phyloP scores from a whole-genome alignment of 2,113 vertebrate genomes.

The Serilophus lunatus region DNA sequence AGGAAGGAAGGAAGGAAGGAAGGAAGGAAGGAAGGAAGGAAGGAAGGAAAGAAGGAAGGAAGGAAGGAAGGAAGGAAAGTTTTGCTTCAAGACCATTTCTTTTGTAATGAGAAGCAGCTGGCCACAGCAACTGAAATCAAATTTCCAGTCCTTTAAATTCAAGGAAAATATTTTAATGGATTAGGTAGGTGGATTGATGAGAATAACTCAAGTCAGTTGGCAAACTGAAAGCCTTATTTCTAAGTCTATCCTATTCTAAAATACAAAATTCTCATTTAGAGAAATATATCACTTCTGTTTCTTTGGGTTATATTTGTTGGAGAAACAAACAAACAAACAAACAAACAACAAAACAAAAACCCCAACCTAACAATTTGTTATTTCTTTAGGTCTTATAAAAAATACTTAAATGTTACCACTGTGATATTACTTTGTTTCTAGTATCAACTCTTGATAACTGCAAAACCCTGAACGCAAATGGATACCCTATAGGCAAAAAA shows the following conservation, averaged over 20 bases:
- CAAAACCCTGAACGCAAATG: not conserved
- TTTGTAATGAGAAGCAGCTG: not conserved
- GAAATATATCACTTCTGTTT: not conserved
- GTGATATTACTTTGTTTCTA: not conserved
- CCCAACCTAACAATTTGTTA: not conserved
- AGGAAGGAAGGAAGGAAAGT: not conserved
- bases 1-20: too few relatives aligned
- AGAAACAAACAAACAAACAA: not conserved
- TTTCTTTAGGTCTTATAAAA: not conserved
- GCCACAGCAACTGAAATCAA: not conserved
- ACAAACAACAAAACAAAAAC: too few relatives aligned
- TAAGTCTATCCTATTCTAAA: not conserved
- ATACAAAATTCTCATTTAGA: not conserved
- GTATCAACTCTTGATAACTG: not conserved
- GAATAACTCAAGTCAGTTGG: not conserved
- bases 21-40: too few relatives aligned
- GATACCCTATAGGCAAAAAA: not conserved
- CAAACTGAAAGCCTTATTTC: not conserved
- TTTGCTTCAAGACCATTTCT: not conserved
- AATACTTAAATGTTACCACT: not conserved
- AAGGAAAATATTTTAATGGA: not conserved
- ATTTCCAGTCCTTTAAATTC: not conserved
- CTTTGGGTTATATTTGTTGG: not conserved
- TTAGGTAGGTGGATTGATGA: not conserved
- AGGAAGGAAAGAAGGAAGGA: not conserved